Evolutionary conservation across 1,140 invertebrate genomes (phyloP), one percentile per base, ranked within the genome.

Genomic region (Lasaia peninsularis): DNA sequence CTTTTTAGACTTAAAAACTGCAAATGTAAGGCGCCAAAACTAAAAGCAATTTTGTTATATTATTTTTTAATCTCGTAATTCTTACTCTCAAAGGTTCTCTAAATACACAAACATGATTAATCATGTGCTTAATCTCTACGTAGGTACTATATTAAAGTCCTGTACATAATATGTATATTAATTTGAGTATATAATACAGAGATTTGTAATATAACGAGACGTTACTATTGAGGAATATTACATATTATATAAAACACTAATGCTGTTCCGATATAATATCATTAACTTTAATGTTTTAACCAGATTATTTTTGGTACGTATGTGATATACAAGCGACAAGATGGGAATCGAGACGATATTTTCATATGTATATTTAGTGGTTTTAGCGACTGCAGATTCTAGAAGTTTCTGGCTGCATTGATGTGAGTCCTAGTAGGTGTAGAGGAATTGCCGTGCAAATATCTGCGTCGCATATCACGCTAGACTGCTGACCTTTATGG

Each of bases 251-350:
- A 28, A 51, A 44, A 52, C 65, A 67, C 62, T 40, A 33, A 67
- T 63, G 63, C 61, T 73, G 71, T 76, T 74, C 68, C 58, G 62
- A 55, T 69, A 62, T 58, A 57, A 66, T 67, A 66, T 74, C 59
- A 73, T 57, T 67, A 67, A 54, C 44, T 57, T 58, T 63, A 65
- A 71, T 52, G 52, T 76, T 81, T 80, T 76, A 81, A 80, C 67
- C 74, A 78, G 67, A 77, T 77, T 84, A 80, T 83, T 86, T 48
- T 83, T 86, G 64, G 70, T 75, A 79, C 48, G 58, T 58, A 63
- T 60, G 55, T 57, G 56, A 61, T 67, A 61, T 62, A 64, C 55
- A 56, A 60, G 54, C 56, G 58, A 65, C 61, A 56, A 60, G 66
- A 62, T 69, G 71, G 69, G 67, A 74, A 69, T 71, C 51, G 67